Evolutionary conservation across 2,113 vertebrate species (phyloP).

Genomic region (Aramus guarauna): DNA sequence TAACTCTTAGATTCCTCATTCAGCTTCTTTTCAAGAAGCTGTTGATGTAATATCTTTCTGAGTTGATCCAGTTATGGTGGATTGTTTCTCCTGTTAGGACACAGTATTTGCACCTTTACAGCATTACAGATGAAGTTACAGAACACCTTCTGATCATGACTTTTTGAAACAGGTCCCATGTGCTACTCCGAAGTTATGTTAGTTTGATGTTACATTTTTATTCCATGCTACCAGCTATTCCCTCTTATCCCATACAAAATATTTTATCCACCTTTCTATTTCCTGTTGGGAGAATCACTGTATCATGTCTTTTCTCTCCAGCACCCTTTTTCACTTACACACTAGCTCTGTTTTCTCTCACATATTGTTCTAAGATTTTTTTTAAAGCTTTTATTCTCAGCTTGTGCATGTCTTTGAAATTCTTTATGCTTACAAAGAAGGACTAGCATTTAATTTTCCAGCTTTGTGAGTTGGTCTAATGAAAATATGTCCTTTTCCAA

Average conservation of each 20-base stretch:
- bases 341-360: neutral
- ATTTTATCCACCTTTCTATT: neutral
- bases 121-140: neutral
- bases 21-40: neutral
- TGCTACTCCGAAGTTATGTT: neutral
- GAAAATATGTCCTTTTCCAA: neutral
- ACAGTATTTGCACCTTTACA: neutral
- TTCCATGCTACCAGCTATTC: neutral
- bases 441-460: neutral
- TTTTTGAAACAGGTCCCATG: neutral
- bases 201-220: neutral
- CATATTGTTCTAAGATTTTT: neutral
- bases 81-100: neutral
- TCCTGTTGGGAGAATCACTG: neutral
- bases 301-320: neutral
- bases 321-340: neutral
- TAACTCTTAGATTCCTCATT: neutral
- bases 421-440: neutral
- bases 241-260: neutral
- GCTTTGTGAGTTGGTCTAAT: neutral
- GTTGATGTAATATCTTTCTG: neutral
- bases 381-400: neutral
- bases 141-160: neutral
- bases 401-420: neutral
- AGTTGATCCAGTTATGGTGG: neutral